Evolutionary conservation across 2,888 invertebrate genomes (phyloP), one percentile per base, ranked within the genome.

Genomic region (Aproaerema taeniolella): DNA sequence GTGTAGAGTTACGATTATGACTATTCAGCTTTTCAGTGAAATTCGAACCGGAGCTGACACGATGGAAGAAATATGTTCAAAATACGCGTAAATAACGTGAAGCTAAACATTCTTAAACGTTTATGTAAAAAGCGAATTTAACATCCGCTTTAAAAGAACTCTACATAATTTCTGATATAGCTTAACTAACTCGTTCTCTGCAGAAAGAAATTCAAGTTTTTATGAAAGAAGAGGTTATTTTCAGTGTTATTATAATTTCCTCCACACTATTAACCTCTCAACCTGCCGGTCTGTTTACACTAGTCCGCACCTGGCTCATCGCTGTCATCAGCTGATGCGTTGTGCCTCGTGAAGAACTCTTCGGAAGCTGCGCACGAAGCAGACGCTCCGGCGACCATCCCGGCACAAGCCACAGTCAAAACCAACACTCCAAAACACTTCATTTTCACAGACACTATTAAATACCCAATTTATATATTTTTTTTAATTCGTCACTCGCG

Each of bases 291-390:
- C 12, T 66, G 61, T 70, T 67, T 64, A 64, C 51, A 51, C 40
- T 44, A 42, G 43, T 55, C 56, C 74, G 68, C 76, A 86, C 85
- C 85, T 86, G 85, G 74, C 64, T 70, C 69, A 43, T 71, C 62
- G 61, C 63, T 72, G 57, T 79, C 79, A 66, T 83, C 83, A 81
- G 83, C 85, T 82, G 86, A 73, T 67, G 69, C 67, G 61, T 85
- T 83, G 67, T 81, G 77, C 51, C 78, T 73, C 50, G 62, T 49
- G 65, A 85, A 79, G 75, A 78, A 82, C 55, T 74, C 72, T 49
- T 76, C 69, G 39, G 80, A 55, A 31, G 56, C 59, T 45, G 66
- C 58, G 56, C 85, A 85, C 46, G 79, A 66, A 45, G 67, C 56
- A 37, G 65, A 56, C n/a, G 74, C 78, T 40, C 74, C 71, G 46